Evolutionary conservation across 2,888 invertebrate species (phyloP), one percentile per base, ranked within the genome.

Genomic region (Ectemnius cavifrons): DNA sequence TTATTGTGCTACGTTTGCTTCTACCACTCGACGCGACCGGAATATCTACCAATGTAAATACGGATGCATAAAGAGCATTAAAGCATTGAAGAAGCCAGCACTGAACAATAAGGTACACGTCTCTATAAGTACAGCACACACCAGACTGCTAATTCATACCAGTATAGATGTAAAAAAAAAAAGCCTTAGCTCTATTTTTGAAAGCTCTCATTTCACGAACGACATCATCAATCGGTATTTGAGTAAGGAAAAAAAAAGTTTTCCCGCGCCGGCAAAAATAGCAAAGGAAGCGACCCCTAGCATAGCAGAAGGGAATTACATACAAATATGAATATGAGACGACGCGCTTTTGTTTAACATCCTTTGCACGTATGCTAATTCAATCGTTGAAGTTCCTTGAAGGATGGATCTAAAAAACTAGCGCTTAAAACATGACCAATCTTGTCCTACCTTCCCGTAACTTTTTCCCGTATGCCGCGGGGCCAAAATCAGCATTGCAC

Each of bases 381-480:
- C 56, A 16, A 37, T 37, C 37, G 37, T 8, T 46, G 60, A 20
- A 4, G 8, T 37, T 66, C 60, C 23, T 47, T 49, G 37, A 27
- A 45, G 45, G 47, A 18, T 64, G 23, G 45, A 13, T n/a, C 37
- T 8, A 37, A 4, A 11, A 37, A 18, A 8, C 27, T 1, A 13
- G 59, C 18, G 6, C 4, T 20, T 2, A 16, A 46, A 66, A 23
- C 5, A 62, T 69, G 72, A 56, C 18, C 37, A 77, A 79, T 80
- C 71, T 71, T 79, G 73, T 83, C 83, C 78, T 89, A 89, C 88
- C 88, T 86, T 82, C 71, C 60, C 87, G 79, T 52, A 84, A 85
- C 71, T 83, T 86, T 81, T 89, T 88, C 61, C 63, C 71, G 65
- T 81, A 75, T 59, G 62, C 67, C 66, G 74, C 63, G 63, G 79